Conservation (phyloP, 2,113 vertebrate species). For the Craseonycteris thonglongyai region DNA sequence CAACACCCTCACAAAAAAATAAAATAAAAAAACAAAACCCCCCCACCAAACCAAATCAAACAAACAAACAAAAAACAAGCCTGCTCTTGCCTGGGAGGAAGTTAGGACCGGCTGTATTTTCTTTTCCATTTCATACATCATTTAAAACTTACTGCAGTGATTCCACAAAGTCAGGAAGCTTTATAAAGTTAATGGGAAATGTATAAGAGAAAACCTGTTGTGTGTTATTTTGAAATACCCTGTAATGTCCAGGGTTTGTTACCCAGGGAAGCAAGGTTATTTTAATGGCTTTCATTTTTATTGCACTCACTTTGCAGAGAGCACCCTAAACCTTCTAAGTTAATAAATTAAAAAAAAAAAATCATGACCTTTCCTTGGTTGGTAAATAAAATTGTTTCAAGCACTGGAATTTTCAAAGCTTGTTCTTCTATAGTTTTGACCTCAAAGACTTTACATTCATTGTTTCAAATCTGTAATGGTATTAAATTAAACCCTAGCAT, state of each 20-base stretch:
- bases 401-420: slow-evolving; percentile 4
- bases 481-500: slow-evolving; percentile 34
- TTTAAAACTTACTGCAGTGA: slow-evolving; percentile 57
- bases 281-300: slow-evolving; percentile 58
- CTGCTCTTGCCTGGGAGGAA: not conserved
- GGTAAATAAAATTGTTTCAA: slow-evolving; percentile 18
- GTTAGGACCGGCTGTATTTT: slow-evolving; percentile 45
- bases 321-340: not conserved
- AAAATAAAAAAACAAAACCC: not conserved
- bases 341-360: slow-evolving; percentile 53
- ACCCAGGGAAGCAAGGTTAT: not conserved
- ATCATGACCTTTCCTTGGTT: slow-evolving; percentile 15
- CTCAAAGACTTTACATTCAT: slow-evolving; percentile 22
- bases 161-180: slow-evolving; percentile 69
- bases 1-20: not conserved
- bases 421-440: slow-evolving; percentile 11
- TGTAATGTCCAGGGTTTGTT: slow-evolving; percentile 25
- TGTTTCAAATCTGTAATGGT: slow-evolving; percentile 27
- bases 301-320: not conserved
- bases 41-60: no score
- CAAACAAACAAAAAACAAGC: not conserved
- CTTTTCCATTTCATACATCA: slow-evolving; percentile 65
- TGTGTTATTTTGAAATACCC: slow-evolving; percentile 49
- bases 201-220: slow-evolving; percentile 51
- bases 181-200: slow-evolving; percentile 78